phyloP scores from a whole-genome alignment of 1,140 invertebrate genomes.

The Caenorhabditis briggsae region DNA sequence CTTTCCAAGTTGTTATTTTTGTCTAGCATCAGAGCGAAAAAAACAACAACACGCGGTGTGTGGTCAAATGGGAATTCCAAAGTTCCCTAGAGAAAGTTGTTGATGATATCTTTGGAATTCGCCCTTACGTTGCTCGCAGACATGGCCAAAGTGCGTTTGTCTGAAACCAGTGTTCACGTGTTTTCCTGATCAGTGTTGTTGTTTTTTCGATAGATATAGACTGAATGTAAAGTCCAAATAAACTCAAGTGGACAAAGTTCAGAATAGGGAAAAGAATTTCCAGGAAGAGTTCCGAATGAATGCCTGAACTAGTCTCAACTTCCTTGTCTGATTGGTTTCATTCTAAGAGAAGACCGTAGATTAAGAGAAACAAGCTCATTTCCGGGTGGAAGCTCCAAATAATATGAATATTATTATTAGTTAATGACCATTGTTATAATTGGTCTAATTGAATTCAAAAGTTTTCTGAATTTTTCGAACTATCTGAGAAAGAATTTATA shows the following conservation, averaged over 20 bases:
- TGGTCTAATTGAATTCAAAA: no score
- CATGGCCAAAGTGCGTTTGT: conserved; percentile 38
- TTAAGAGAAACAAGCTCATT: no score
- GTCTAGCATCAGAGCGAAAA: background rate
- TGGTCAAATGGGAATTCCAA: background rate
- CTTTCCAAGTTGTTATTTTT: background rate
- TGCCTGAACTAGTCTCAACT: no score
- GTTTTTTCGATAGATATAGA: conserved; percentile 17
- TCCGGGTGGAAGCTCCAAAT: no score
- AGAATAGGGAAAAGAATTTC: background rate
- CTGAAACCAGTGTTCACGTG: conserved; percentile 15
- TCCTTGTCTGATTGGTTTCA: no score
- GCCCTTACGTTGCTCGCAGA: background rate
- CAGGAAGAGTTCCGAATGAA: no score
- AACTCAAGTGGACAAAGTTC: conserved; percentile 11
- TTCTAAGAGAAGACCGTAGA: no score
- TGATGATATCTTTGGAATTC: background rate
- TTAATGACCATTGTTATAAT: no score
- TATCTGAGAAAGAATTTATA: no score
- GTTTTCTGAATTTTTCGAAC: no score
- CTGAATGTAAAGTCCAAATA: background rate
- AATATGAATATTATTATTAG: no score
- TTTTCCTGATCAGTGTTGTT: conserved; percentile 14
- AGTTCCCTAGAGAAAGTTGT: background rate
- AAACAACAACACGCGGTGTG: background rate